Percentiles rank a stretch among this genome's conserved stretches.
Conservation (phyloP, 2,797 vertebrate species). For the Rhincodon typus region DNA sequence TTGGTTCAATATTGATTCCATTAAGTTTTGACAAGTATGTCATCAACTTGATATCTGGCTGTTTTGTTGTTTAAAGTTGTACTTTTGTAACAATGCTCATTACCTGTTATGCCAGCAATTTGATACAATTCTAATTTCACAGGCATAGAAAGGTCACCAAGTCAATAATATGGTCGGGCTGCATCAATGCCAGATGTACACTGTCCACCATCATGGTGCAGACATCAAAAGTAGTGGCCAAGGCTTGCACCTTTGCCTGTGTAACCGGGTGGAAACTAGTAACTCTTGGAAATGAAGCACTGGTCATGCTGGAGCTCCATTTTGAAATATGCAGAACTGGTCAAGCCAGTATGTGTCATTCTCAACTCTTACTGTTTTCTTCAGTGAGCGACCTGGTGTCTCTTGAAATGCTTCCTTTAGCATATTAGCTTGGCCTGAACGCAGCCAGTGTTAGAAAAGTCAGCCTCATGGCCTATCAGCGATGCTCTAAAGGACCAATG, state of each 20-base stretch:
- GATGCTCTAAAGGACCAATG: not conserved
- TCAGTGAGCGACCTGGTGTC: not conserved
- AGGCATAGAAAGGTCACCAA: not conserved
- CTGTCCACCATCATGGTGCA: not conserved
- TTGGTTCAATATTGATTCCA: not conserved
- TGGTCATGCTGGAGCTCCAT: no score
- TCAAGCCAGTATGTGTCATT: no score
- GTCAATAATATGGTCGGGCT: not conserved
- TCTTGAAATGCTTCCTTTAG: not conserved
- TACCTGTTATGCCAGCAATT: not conserved
- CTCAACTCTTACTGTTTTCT: no score
- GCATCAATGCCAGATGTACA: not conserved
- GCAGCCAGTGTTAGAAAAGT: not conserved
- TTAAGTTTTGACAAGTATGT: not conserved
- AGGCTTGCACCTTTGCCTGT: not conserved
- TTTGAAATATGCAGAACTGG: no score
- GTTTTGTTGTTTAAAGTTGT: not conserved
- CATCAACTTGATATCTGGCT: not conserved
- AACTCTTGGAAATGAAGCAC: no score
- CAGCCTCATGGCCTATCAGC: not conserved
- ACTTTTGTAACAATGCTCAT: not conserved
- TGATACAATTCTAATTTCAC: not conserved
- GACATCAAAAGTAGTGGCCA: not conserved
- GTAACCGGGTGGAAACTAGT: not conserved
- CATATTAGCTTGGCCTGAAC: not conserved